These are phyloP conservation scores for Cerceris rybyensis DNA, from an alignment of 2,888 invertebrate genomes.

Conservation along the genomic window DNA sequence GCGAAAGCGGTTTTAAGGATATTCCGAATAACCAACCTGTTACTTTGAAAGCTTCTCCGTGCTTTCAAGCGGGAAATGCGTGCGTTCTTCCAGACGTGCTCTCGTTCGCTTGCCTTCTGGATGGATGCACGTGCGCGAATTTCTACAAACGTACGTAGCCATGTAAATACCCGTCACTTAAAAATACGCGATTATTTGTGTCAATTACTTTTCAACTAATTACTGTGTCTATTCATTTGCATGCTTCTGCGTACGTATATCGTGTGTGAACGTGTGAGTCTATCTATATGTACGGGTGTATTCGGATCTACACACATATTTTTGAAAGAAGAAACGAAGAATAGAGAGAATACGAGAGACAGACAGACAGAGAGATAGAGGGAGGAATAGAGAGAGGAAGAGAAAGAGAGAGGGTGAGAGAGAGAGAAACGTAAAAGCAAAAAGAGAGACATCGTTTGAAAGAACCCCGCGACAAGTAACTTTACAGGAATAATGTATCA, in stretches of 20 bases:
- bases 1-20: conserved; percentile 50
- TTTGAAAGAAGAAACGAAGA: too few relatives aligned
- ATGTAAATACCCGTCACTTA: conserved; percentile 11
- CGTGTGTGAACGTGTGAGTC: neutral
- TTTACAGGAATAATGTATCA: conserved; percentile 24
- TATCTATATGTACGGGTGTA: too few relatives aligned
- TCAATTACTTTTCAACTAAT: neutral
- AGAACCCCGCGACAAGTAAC: neutral
- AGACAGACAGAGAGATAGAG: too few relatives aligned
- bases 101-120: conserved; percentile 38
- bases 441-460: neutral
- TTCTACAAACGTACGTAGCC: conserved; percentile 22
- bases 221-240: neutral
- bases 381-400: too few relatives aligned
- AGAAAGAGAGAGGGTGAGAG: neutral
- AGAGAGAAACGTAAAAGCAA: neutral
- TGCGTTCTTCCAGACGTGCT: conserved; percentile 49
- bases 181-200: neutral
- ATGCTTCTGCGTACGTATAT: neutral
- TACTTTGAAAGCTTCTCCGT: conserved; percentile 65
- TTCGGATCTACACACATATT: too few relatives aligned
- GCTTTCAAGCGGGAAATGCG: conserved; percentile 38
- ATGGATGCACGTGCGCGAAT: conserved; percentile 56
- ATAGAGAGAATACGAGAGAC: too few relatives aligned
- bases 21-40: conserved; percentile 78